Base-by-base conservation (phyloP, 2,888 invertebrate genomes). In the Limnephilus lunatus region DNA sequence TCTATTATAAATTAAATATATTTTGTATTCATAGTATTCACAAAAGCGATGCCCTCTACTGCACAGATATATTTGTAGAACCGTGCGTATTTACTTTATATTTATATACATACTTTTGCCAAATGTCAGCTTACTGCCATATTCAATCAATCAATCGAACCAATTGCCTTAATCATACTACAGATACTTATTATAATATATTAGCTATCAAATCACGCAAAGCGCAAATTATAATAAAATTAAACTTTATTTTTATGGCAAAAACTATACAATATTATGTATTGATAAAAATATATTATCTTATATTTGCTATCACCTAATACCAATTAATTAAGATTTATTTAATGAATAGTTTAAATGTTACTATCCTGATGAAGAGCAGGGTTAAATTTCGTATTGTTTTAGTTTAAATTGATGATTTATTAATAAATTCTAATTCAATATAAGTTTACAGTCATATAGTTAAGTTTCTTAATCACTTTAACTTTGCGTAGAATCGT, bases 401-500 rank as follows among this genome's bases (percentile, higher is more conserved):
- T 68, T 25, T 25, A 68, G 25, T n/a, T 68, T n/a, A 68, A 68
- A n/a, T 68, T 68, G 68, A 68, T 68, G 68, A 68, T 68, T 87
- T 68, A 53, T 53, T 83, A 25, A 83, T 35, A 9, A 35, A 83
- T 35, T 83, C 32, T 25, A 83, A 9, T 83, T 83, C 25, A 83
- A 83, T 35, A 39, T 87, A 15, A 87, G 87, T 39, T 44, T 87
- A 89, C 89, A 89, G 89, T 81, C 80, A 44, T 48, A 92, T 48
- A 86, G 39, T 35, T 25, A 89, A 44, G n/a, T 30, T 35, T 53
- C 53, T 32, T 48, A 86, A 44, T 15, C 86, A 32, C 81, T 92
- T 93, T 93, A 92, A 68, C 92, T 93, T 39, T 92, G 92, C 89
- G 85, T 91, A 14, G 90, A 91, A 15, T 92, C 94, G 90, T 92